Percentiles rank a stretch among this genome's conserved stretches.
These are phyloP conservation scores for Pteronura brasiliensis DNA, from an alignment of 2,113 vertebrate genomes.

Conservation along the genomic window DNA sequence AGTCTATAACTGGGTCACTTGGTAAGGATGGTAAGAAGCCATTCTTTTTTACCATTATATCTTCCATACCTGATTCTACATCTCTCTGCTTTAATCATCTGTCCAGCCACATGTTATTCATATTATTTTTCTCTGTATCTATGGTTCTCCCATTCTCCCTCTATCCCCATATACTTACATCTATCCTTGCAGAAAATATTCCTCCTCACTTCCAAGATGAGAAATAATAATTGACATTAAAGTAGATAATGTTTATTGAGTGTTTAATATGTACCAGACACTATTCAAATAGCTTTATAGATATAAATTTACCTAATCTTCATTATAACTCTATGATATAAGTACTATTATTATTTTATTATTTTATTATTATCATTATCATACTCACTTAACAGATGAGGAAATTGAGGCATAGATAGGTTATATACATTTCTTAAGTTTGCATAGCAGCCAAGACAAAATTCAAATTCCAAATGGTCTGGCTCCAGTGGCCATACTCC, in stretches of 20 bases:
- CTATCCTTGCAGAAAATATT: neutral
- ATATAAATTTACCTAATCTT: neutral
- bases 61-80: neutral
- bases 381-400: neutral
- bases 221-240: neutral
- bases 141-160: neutral
- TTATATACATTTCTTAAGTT: neutral
- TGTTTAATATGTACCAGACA: neutral
- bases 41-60: neutral
- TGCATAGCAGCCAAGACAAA: neutral
- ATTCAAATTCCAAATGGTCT: neutral
- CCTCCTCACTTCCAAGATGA: neutral
- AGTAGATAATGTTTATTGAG: neutral
- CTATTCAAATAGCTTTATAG: neutral
- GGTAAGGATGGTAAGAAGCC: neutral
- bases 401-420: neutral
- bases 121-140: neutral
- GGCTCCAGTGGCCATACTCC: neutral
- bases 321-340: neutral
- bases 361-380: neutral
- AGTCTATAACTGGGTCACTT: neutral
- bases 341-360: neutral
- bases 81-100: neutral
- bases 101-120: neutral
- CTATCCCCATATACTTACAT: neutral